Evolutionary conservation across 53 echinoderm and acorn worm genomes (phyloP).

Genomic region (Arbacia lixula): DNA sequence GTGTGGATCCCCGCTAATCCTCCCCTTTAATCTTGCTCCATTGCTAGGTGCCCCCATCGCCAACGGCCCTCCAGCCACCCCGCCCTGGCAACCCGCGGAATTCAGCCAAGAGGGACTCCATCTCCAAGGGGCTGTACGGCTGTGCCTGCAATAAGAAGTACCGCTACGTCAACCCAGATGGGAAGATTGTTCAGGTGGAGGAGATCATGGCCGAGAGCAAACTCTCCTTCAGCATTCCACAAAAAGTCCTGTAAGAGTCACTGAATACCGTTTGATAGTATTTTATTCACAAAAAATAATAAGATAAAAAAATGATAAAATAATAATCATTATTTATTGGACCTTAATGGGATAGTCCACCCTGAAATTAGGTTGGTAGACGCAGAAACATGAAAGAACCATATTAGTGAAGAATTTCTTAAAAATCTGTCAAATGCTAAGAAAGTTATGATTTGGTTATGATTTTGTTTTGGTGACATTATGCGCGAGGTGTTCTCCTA

Average conservation of each 20-base stretch:
- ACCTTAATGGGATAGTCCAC: too few relatives aligned
- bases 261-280: not conserved
- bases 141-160: slow-evolving; percentile 86
- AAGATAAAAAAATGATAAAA: too few relatives aligned
- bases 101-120: slow-evolving; percentile 11
- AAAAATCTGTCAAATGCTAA: too few relatives aligned
- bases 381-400: too few relatives aligned
- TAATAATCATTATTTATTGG: too few relatives aligned
- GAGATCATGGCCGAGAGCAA: slow-evolving; percentile 92
- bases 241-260: slow-evolving; percentile 86
- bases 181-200: slow-evolving; percentile 80
- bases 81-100: not conserved
- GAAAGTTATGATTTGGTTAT: too few relatives aligned
- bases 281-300: not conserved
- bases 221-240: slow-evolving; percentile 83
- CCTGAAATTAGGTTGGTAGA: too few relatives aligned
- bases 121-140: slow-evolving; percentile 70
- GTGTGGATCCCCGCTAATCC: too few relatives aligned
- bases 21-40: too few relatives aligned
- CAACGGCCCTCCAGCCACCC: slow-evolving; percentile 12
- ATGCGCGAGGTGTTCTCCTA: too few relatives aligned
- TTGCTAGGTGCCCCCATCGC: slow-evolving; percentile 31
- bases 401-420: too few relatives aligned
- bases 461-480: too few relatives aligned
- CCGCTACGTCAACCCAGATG: slow-evolving; percentile 76